phyloP scores from a whole-genome alignment of 2,888 invertebrate species.

The Spodoptera exigua region DNA sequence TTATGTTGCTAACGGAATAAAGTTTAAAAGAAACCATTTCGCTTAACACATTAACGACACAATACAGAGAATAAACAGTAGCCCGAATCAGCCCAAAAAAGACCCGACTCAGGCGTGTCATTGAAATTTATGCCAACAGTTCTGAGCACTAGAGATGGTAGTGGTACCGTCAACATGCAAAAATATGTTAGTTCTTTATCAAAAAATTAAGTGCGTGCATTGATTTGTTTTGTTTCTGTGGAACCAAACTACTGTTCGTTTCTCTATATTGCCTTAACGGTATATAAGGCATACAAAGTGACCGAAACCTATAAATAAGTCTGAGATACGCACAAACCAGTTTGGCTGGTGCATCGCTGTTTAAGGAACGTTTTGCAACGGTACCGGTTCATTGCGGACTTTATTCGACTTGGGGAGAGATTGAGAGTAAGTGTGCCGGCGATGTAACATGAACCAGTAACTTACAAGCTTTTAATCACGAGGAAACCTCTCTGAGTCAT shows the following conservation, averaged over 20 bases:
- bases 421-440: neutral
- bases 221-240: too few species aligned
- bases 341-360: slow-evolving; percentile 37
- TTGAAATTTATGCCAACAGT: too few species aligned
- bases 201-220: too few species aligned
- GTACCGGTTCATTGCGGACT: slow-evolving; percentile 28
- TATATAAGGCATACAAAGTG: slow-evolving; percentile 42
- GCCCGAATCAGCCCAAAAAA: too few species aligned
- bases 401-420: neutral
- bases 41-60: slow-evolving; percentile 44
- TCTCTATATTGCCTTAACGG: too few species aligned
- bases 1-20: slow-evolving; percentile 11
- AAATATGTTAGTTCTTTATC: too few species aligned
- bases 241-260: too few species aligned
- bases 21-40: slow-evolving; percentile 26
- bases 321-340: slow-evolving; percentile 51
- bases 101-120: too few species aligned
- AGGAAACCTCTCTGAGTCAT: slow-evolving; percentile 58
- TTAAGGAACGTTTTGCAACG: slow-evolving; percentile 13
- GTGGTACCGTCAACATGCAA: too few species aligned
- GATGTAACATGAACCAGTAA: slow-evolving; percentile 13
- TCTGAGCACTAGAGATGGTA: too few species aligned
- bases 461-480: slow-evolving; percentile 4
- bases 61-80: too few species aligned
- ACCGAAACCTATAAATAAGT: slow-evolving; percentile 55